A percentile compares a stretch with the other conserved stretches of the same genome.
phyloP scores from a whole-genome alignment of 2,888 invertebrate genomes.

The Meghimatium bilineatum region DNA sequence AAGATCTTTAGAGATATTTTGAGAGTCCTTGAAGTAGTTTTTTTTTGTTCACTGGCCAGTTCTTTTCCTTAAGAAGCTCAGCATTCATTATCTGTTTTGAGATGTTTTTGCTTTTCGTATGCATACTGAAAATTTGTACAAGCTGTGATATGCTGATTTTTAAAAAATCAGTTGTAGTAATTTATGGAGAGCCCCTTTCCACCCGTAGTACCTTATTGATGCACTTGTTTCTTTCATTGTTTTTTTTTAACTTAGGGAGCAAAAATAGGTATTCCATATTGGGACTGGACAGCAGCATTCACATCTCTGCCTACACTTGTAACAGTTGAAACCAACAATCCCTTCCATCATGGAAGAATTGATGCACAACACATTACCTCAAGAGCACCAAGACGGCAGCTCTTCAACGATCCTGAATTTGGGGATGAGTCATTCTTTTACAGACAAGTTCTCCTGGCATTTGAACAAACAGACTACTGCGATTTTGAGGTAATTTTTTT shows the following conservation, averaged over 20 bases:
- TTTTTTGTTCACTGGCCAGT: no score
- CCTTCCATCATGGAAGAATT: constrained; percentile 50
- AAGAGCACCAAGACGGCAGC: constrained; percentile 48
- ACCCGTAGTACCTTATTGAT: no score
- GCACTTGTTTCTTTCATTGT: neutral
- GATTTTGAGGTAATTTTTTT: constrained; percentile 52
- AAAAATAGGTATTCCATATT: constrained; percentile 48
- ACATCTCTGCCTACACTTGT: constrained; percentile 47
- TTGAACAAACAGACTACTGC: constrained; percentile 56
- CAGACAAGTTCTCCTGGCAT: constrained; percentile 51
- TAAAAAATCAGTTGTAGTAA: no score
- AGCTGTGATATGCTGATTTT: no score
- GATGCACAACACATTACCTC: constrained; percentile 44
- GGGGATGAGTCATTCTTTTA: constrained; percentile 55
- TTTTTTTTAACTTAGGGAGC: constrained; percentile 7
- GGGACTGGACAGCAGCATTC: constrained; percentile 54
- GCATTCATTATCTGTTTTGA: no score
- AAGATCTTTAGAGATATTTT: no score
- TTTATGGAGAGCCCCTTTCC: no score
- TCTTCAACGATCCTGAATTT: constrained; percentile 56
- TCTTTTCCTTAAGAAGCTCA: no score
- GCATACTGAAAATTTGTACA: no score
- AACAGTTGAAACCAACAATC: constrained; percentile 51
- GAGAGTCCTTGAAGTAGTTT: no score
- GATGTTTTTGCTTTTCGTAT: no score